Conservation (phyloP, 92 coral and sea anemone species). For the Porites rus region DNA sequence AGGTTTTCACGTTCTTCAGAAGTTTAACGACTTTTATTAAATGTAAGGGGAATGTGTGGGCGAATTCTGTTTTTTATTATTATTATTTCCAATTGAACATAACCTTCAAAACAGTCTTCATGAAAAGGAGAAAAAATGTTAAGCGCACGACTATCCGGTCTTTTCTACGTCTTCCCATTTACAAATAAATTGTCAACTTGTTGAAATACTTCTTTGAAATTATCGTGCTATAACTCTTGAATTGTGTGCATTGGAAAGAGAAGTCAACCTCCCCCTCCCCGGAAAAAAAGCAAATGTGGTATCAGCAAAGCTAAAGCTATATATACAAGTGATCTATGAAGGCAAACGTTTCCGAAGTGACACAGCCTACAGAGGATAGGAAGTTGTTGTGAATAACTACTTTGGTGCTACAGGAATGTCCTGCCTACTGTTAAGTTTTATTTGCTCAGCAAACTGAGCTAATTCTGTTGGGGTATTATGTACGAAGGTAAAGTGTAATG, state of each 20-base stretch:
- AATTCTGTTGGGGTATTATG: constrained; percentile 23
- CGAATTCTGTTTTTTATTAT: constrained; percentile 12
- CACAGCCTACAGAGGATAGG: neutral
- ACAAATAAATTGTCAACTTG: neutral
- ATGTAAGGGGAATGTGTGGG: constrained; percentile 32
- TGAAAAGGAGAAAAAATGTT: neutral
- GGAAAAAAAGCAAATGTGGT: neutral
- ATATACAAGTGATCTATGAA: constrained; percentile 37
- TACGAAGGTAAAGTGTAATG: constrained; percentile 35
- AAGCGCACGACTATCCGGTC: neutral
- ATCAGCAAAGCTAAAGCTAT: constrained; percentile 13
- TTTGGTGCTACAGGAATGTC: constrained; percentile 52
- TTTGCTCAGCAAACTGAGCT: constrained; percentile 39
- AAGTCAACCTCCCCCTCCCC: neutral
- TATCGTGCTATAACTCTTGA: neutral
- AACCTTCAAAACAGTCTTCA: constrained; percentile 18
- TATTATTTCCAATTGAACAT: constrained; percentile 15
- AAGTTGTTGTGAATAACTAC: constrained; percentile 10
- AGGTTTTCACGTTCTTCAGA: neutral
- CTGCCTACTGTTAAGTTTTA: constrained; percentile 38
- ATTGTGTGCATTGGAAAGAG: neutral
- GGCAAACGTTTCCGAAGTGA: constrained; percentile 48
- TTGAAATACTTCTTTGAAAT: neutral
- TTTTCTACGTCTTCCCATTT: neutral
- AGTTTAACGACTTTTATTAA: neutral